A percentile compares a stretch with the other conserved stretches of the same genome.
Conservation (phyloP, 2,888 invertebrate species). For the Dolichomitus sp. region DNA sequence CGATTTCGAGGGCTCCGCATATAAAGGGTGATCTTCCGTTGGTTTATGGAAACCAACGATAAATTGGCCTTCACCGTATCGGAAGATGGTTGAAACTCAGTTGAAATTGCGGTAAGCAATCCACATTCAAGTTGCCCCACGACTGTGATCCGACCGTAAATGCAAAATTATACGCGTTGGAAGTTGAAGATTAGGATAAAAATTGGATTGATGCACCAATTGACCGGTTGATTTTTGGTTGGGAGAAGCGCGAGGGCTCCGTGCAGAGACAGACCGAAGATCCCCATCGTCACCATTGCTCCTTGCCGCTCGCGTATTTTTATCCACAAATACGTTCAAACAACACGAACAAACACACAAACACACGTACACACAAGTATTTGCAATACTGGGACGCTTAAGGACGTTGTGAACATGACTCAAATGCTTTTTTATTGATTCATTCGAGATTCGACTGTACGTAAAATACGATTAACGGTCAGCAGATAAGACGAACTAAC, state of each 20-base stretch:
- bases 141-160: no score
- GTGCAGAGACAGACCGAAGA: conserved; percentile 6
- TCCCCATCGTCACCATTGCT: background rate
- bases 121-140: no score
- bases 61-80: no score
- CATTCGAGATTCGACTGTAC: background rate
- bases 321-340: conserved; percentile 22
- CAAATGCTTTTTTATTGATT: conserved; percentile 1
- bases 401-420: conserved; percentile 13
- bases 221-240: no score
- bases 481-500: conserved; percentile 2
- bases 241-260: background rate
- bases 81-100: no score
- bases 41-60: no score
- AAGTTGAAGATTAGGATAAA: no score
- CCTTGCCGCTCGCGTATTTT: conserved; percentile 17
- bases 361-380: conserved; percentile 16
- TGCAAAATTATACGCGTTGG: no score
- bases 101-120: no score
- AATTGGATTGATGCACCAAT: no score
- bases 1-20: no score
- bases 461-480: background rate
- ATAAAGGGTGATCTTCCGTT: no score
- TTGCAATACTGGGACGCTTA: conserved; percentile 18
- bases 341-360: conserved; percentile 1